Conservation (phyloP, 2,113 vertebrate species). For the Myrmecophaga tridactyla region DNA sequence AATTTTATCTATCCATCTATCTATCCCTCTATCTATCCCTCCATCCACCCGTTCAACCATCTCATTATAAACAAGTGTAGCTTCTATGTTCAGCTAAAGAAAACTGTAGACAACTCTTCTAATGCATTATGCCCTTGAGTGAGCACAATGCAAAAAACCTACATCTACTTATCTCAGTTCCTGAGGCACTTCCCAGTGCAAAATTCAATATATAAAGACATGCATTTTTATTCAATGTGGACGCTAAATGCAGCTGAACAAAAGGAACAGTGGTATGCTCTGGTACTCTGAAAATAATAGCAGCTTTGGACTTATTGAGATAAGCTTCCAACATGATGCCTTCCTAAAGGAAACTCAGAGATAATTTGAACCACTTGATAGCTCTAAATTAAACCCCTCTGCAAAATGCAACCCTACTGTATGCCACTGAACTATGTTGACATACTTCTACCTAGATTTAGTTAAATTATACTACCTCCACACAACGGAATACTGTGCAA, state of each 20-base stretch:
- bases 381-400: background rate
- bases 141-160: background rate
- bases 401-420: background rate
- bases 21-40: background rate
- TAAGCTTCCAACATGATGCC: background rate
- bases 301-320: background rate
- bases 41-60: background rate
- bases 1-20: no score
- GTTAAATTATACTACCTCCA: background rate
- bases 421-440: background rate
- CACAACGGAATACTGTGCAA: no score
- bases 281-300: background rate
- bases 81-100: background rate
- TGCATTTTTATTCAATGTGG: background rate
- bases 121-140: background rate
- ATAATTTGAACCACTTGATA: background rate
- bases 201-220: background rate
- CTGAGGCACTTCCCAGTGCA: background rate
- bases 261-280: background rate
- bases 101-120: background rate
- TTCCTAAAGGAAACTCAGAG: background rate
- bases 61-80: background rate
- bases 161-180: no score
- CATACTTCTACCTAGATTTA: background rate
- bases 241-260: background rate